A percentile compares a stretch with the other conserved stretches of the same genome.
These are phyloP conservation scores for Catocala fraxini DNA, from an alignment of 2,888 invertebrate genomes.

Conservation along the genomic window DNA sequence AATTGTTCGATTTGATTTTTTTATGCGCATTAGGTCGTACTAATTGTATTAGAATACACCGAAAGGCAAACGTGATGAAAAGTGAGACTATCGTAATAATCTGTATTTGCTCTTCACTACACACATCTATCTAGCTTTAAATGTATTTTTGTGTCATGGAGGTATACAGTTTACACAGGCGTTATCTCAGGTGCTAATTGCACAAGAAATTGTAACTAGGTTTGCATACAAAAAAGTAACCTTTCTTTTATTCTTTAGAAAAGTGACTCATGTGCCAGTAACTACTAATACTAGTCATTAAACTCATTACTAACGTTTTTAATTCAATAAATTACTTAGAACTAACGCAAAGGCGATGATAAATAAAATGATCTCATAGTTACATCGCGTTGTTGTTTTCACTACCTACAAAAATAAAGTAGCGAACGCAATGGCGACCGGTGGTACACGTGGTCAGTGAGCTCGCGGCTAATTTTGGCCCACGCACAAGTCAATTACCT, in stretches of 20 bases:
- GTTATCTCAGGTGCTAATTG: too few species aligned
- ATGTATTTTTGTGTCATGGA: too few species aligned
- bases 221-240: too few species aligned
- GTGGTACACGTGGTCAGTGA: conserved; percentile 31
- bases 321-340: background rate
- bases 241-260: background rate
- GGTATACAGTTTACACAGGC: too few species aligned
- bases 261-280: background rate
- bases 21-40: too few species aligned
- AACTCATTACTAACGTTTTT: background rate
- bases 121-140: too few species aligned
- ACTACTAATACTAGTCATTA: background rate
- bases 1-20: background rate
- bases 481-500: conserved; percentile 26
- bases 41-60: too few species aligned
- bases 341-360: background rate
- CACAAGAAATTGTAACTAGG: too few species aligned
- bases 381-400: background rate
- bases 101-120: too few species aligned
- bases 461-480: conserved; percentile 31
- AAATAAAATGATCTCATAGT: conserved; percentile 4
- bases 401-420: conserved; percentile 16
- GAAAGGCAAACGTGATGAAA: too few species aligned
- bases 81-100: too few species aligned
- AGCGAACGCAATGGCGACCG: conserved; percentile 7